These are phyloP conservation scores for Ischnus inquisitorius DNA, from an alignment of 2,888 invertebrate species.

Conservation along the genomic window DNA sequence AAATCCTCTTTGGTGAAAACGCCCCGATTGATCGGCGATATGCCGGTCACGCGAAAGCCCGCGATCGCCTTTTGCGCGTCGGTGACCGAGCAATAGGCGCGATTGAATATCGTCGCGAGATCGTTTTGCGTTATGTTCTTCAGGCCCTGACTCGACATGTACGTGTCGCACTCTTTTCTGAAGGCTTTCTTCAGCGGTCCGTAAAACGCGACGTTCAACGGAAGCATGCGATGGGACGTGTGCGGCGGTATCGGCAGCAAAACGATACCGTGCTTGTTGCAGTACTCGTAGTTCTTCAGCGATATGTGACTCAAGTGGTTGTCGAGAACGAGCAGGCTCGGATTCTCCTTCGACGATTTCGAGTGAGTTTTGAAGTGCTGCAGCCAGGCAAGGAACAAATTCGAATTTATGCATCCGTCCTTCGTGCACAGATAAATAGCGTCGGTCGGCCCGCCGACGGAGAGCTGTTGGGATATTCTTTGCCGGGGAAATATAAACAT, in stretches of 20 bases:
- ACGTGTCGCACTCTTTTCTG: constrained; percentile 69
- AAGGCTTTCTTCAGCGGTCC: constrained; percentile 73
- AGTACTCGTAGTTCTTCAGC: constrained; percentile 68
- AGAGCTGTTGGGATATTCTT: constrained; percentile 81
- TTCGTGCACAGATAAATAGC: constrained; percentile 78
- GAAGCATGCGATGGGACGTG: constrained; percentile 73
- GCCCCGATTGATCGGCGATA: constrained; percentile 64
- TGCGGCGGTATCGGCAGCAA: constrained; percentile 76
- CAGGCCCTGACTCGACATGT: constrained; percentile 58
- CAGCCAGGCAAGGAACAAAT: constrained; percentile 64
- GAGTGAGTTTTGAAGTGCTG: constrained; percentile 76
- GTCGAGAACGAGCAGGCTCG: constrained; percentile 78
- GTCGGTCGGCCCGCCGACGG: constrained; percentile 83
- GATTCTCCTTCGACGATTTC: constrained; percentile 79
- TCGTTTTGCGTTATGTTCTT: constrained; percentile 69
- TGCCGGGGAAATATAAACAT: constrained; percentile 85
- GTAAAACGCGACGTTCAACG: constrained; percentile 74
- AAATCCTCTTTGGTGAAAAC: constrained; percentile 67
- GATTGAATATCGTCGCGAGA: constrained; percentile 65
- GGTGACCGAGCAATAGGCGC: constrained; percentile 61
- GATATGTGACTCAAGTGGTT: constrained; percentile 77
- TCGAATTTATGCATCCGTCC: constrained; percentile 76
- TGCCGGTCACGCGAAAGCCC: constrained; percentile 65
- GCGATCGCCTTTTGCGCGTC: constrained; percentile 59
- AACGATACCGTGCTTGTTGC: constrained; percentile 70